Evolutionary conservation across 2,888 invertebrate species (phyloP), one percentile per base, ranked within the genome.

Genomic region (Hirtodrosophila duncani): DNA sequence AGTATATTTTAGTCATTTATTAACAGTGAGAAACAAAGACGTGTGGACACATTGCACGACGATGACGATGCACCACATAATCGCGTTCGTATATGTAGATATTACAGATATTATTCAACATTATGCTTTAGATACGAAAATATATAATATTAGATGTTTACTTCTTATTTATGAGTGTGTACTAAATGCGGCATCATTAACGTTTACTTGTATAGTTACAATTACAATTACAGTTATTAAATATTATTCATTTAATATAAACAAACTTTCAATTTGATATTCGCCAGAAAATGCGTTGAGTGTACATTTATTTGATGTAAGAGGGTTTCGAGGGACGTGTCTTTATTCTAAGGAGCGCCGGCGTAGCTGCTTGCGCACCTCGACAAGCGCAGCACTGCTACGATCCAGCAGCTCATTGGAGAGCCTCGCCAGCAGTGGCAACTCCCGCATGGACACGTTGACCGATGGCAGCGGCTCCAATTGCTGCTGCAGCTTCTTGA

Each of bases 371-470:
- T 50, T 29, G 3, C 74, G 72, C 1, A 77, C 68, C 29, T 67
- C 81, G 26, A 74, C 75, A 56, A 75, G 44, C 16, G 81, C 79
- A 7, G 81, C 80, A 24, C 53, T 75, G 67, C 81, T 81, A 26
- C 79, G 80, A 50, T 84, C 84, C 2, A 83, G 71, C 41, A 85
- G 66, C 61, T 85, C 85, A 42, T 75, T 85, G 29, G 85, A 85
- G 9, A 86, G 75, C 17, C 85, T 82, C 43, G 86, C 85, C 30
- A 87, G 67, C 30, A 87, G 53, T 10, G 87, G 87, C 41, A 87
- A 51, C 62, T 86, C 86, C 21, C 86, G 83, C 86, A 87, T 86
- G 30, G 87, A 87, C 24, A 87, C 87, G 69, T 87, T 87, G 1
- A 84, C 83, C 39, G 83, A 79, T 20, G 87, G 86, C 68, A 87